These are phyloP conservation scores for Griposia aprilina DNA, from an alignment of 2,888 invertebrate genomes.

Conservation along the genomic window DNA sequence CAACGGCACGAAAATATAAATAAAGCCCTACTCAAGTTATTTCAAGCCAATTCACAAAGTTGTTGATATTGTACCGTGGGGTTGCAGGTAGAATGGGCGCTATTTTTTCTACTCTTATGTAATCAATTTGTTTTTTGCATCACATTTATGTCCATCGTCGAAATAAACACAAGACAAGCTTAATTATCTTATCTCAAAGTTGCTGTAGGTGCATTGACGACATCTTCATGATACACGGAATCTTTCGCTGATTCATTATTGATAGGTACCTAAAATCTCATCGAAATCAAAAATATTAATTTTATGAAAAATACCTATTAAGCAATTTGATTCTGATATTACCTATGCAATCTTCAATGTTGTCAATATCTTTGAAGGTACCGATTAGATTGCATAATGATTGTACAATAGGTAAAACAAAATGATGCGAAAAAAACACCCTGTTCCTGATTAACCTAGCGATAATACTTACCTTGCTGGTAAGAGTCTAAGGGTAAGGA, in stretches of 20 bases:
- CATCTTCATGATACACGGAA: not conserved
- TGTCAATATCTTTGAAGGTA: slow-evolving; percentile 2
- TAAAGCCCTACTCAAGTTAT: not conserved
- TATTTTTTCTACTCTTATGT: not conserved
- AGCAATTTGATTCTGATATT: not conserved
- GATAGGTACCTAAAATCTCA: not conserved
- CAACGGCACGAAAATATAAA: slow-evolving; percentile 31
- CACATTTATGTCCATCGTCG: not conserved
- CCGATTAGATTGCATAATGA: not conserved
- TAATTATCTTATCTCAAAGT: slow-evolving; percentile 11
- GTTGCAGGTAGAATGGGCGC: not conserved
- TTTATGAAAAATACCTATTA: not conserved
- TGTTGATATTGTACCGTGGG: not conserved
- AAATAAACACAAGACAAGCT: slow-evolving; percentile 6
- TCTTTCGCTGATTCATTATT: not conserved
- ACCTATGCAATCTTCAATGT: not conserved
- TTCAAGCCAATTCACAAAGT: not conserved
- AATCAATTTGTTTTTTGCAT: slow-evolving; percentile 23
- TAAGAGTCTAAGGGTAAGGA: not conserved
- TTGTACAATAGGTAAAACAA: not conserved
- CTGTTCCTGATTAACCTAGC: not conserved
- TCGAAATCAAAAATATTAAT: slow-evolving; percentile 10
- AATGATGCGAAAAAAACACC: not conserved
- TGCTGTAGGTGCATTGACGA: slow-evolving; percentile 5
- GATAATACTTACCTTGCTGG: not conserved